Base-by-base conservation (phyloP, 2,888 invertebrate species). In the Aporophyla nigra region DNA sequence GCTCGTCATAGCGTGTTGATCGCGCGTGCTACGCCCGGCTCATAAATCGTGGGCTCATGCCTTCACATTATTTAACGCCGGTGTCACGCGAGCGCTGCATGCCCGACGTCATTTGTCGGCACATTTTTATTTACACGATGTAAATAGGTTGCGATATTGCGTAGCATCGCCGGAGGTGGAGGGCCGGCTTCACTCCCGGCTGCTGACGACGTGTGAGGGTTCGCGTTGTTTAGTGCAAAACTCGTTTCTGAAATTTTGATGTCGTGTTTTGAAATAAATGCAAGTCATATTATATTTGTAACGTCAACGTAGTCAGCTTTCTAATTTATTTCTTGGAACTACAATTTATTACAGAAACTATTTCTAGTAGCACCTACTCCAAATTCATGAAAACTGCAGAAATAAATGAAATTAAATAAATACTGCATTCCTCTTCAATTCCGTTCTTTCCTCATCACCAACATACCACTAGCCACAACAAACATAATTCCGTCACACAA, bases 11-110 rank as follows among this genome's bases (percentile, higher is more conserved):
- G 88, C 92, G 88, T 89, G 91, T 85, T 84, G 89, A 87, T 88
- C 87, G 88, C 86, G 86, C 76, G 80, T 85, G 82, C 80, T 75
- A 75, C 76, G 78, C 82, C 76, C 67, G 66, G 77, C 76, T 84
- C 88, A 89, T 91, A 91, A 92, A 92, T 91, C 90, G 83, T 87
- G 75, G 83, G 87, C 86, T 87, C 90, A 88, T 92, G 90, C 91
- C 91, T 91, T 89, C 90, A 91, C 91, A 89, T 91, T 92, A 91
- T 92, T 92, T 92, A 92, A 91, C 91, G 90, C 90, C 85, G 72
- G 78, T 81, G 84, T 85, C 93, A 92, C 91, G 93, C 91, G 84
- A 92, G 85, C 80, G 86, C 87, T 86, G 86, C 83, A 83, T 76
- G 72, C 83, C 74, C 84, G 67, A 80, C 89, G 86, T 88, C 90